A percentile compares a stretch with the other conserved stretches of the same genome.
Conservation (phyloP, 53 echinoderm and acorn worm species). For the Astropecten irregularis region DNA sequence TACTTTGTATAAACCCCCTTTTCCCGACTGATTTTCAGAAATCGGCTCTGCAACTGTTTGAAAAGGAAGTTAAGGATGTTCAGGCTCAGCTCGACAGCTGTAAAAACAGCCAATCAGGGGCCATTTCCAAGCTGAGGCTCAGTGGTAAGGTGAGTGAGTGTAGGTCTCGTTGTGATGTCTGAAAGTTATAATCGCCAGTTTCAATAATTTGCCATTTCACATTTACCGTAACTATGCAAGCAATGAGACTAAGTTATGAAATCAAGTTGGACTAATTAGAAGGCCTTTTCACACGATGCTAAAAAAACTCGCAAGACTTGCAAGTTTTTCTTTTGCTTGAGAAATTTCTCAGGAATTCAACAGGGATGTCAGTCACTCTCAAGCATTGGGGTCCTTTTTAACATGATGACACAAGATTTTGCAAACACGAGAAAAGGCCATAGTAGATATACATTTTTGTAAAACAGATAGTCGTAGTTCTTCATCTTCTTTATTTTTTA, state of each 20-base stretch:
- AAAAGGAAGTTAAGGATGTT: slow-evolving; percentile 64
- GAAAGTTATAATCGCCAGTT: background rate
- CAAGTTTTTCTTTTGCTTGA: too few relatives aligned
- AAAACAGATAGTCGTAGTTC: too few relatives aligned
- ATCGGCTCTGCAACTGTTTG: slow-evolving; percentile 78
- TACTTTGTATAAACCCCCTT: background rate
- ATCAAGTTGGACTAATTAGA: background rate
- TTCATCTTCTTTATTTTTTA: background rate
- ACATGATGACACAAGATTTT: too few relatives aligned
- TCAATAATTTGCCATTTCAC: background rate
- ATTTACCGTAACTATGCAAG: background rate
- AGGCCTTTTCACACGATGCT: too few relatives aligned
- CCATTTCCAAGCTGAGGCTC: slow-evolving; percentile 58
- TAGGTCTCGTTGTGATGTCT: background rate
- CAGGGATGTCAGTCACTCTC: too few relatives aligned
- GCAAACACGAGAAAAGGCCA: too few relatives aligned
- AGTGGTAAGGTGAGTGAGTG: slow-evolving; percentile 55
- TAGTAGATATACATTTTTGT: too few relatives aligned
- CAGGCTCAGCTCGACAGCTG: slow-evolving; percentile 28
- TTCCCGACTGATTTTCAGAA: slow-evolving; percentile 53
- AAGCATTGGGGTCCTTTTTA: too few relatives aligned
- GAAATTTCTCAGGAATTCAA: too few relatives aligned
- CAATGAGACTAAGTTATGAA: background rate
- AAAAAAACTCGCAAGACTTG: too few relatives aligned
- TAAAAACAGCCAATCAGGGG: slow-evolving; percentile 3